Evolutionary conservation across 2,113 vertebrate genomes (phyloP).

Genomic region (Aegithalos caudatus): DNA sequence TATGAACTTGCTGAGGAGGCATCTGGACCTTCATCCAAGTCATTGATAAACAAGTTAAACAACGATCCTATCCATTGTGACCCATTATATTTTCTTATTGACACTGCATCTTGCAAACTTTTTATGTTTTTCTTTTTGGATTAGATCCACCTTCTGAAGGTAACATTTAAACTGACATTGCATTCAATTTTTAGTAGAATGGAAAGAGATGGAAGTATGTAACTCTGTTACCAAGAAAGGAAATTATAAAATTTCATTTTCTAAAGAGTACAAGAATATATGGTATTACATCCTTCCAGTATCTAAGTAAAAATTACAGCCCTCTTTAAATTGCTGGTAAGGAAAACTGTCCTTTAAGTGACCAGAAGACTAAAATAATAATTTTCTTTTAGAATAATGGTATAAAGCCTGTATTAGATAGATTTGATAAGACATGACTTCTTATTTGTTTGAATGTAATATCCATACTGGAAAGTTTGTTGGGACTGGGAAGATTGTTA

Average conservation of each 20-base stretch:
- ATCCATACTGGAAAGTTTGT: not conserved
- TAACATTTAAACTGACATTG: slow-evolving; percentile 27
- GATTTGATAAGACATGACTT: not conserved
- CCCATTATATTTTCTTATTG: not conserved
- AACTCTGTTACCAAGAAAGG: slow-evolving; percentile 23
- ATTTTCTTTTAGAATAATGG: not conserved
- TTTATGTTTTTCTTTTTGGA: not conserved
- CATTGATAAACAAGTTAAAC: not conserved
- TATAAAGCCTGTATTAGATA: not conserved
- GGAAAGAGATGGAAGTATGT: not conserved
- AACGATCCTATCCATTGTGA: not conserved
- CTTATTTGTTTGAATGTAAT: not conserved
- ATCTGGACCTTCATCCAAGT: not conserved
- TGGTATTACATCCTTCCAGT: not conserved
- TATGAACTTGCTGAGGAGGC: not conserved
- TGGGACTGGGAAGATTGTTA: not conserved
- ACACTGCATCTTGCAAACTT: not conserved
- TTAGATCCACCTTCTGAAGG: not conserved
- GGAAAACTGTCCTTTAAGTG: slow-evolving; percentile 1
- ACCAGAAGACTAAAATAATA: not conserved
- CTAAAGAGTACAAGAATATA: slow-evolving; percentile 11
- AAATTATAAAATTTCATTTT: not conserved
- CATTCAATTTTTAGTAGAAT: slow-evolving; percentile 36
- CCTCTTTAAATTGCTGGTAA: slow-evolving; percentile 3
- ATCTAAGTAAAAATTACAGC: slow-evolving; percentile 10